A percentile compares a stretch with the other conserved stretches of the same genome.
phyloP scores from a whole-genome alignment of 2,797 vertebrate species.

The Intellagama lesueurii region DNA sequence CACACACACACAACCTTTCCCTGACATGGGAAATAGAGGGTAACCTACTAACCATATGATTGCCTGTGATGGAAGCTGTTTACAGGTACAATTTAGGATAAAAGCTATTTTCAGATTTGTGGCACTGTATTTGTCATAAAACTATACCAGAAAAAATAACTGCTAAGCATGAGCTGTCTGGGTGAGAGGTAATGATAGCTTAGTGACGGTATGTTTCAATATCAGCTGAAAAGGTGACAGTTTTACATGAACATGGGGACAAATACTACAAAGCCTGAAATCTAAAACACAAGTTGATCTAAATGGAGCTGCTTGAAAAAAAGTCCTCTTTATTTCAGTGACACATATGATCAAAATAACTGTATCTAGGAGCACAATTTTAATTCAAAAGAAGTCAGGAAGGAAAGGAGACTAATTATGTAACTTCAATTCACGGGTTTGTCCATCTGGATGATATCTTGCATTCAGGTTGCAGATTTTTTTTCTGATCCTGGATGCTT shows the following conservation, averaged over 20 bases:
- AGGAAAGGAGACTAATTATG: neutral
- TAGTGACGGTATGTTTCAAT: neutral
- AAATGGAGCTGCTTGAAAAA: neutral
- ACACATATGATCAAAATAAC: neutral
- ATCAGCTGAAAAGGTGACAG: conserved; percentile 17
- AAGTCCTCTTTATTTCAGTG: neutral
- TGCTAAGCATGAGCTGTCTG: neutral
- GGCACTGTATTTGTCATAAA: neutral
- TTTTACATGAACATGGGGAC: neutral
- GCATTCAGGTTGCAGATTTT: too few relatives aligned
- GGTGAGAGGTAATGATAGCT: conserved; percentile 21
- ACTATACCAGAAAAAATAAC: conserved; percentile 4
- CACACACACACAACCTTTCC: neutral
- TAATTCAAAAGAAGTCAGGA: conserved; percentile 6
- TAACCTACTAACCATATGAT: neutral
- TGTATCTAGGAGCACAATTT: neutral
- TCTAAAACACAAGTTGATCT: neutral
- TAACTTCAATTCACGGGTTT: neutral
- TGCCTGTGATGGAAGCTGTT: conserved; percentile 25
- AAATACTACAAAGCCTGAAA: neutral
- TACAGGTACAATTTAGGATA: neutral
- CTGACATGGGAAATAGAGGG: neutral
- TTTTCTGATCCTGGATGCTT: too few relatives aligned
- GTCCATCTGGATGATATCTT: neutral
- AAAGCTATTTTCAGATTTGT: conserved; percentile 34